Conservation (phyloP, 2,888 invertebrate genomes). For the Rhynchonema sp. region DNA sequence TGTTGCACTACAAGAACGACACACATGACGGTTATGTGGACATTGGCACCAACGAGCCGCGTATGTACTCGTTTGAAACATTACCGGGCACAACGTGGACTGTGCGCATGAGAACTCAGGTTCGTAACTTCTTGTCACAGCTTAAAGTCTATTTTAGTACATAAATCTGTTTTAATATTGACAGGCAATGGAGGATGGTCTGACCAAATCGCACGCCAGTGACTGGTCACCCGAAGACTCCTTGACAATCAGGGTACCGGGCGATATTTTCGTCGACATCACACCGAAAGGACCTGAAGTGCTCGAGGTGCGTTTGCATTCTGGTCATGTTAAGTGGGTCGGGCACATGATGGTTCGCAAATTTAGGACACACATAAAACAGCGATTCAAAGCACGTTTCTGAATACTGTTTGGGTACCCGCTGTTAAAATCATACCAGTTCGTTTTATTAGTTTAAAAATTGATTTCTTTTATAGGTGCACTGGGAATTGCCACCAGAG, state of each 20-base stretch:
- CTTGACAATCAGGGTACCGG: constrained; percentile 15
- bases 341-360: too few species aligned
- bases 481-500: constrained; percentile 23
- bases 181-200: constrained; percentile 22
- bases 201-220: neutral
- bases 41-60: constrained; percentile 14
- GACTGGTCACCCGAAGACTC: constrained; percentile 20
- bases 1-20: constrained; percentile 23
- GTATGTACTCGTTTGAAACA: constrained; percentile 12
- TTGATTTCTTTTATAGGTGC: too few species aligned
- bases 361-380: too few species aligned
- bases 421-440: too few species aligned
- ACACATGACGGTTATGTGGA: constrained; percentile 12
- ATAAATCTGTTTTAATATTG: constrained; percentile 10
- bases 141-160: too few species aligned
- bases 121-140: too few species aligned
- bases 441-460: too few species aligned
- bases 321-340: too few species aligned
- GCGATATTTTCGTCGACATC: constrained; percentile 20
- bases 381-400: too few species aligned
- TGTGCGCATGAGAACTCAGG: neutral
- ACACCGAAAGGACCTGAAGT: neutral
- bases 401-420: too few species aligned
- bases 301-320: too few species aligned
- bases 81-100: constrained; percentile 25